Base-by-base conservation (phyloP, 2,113 vertebrate species). In the Cephalopterus ornatus region DNA sequence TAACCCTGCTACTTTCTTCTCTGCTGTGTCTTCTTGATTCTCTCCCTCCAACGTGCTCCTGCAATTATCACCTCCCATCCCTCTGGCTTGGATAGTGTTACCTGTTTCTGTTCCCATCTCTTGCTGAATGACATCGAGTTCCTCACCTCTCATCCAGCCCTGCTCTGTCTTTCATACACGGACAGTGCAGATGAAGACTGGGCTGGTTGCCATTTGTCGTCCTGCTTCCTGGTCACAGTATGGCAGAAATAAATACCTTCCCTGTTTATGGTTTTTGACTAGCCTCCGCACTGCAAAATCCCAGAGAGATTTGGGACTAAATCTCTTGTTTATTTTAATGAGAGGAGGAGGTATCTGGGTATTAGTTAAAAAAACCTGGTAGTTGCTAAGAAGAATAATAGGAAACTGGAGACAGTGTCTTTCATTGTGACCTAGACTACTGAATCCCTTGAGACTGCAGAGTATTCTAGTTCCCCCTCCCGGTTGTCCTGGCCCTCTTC, bases 281-380 rank as follows among this genome's bases (percentile, higher is more conserved):
- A 58, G 20, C 37, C 11, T 62, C 32, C 28, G 30, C 66, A 23
- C 4, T 41, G 46, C 55, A 66, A 74, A 88, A 73, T 90, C 75
- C n/a, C 55, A 47, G 49, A 42, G 59, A 50, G 58, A 32, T 58
- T 1, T 91, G 35, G 72, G 30, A 66, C 93, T 83, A 74, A 30
- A 35, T 76, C 24, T 79, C 55, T 65, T 44, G 55, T 73, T 93
- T 85, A 59, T 91, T 88, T 90, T 93, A 83, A 50, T 80, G 52
- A 16, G 35, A 74, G 59, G 56, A 92, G 67, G 39, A 62, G 27
- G 52, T 86, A 39, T 71, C 68, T 84, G 59, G 46, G 32, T 2
- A 8, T 80, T 85, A 78, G 53, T 46, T 93, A 33, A 76, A 89
- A 93, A 15, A 81, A 89, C 62, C 33, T 70, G 37, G 61, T 82